phyloP scores from a whole-genome alignment of 1,140 invertebrate genomes.

The Saccostrea glomerata region DNA sequence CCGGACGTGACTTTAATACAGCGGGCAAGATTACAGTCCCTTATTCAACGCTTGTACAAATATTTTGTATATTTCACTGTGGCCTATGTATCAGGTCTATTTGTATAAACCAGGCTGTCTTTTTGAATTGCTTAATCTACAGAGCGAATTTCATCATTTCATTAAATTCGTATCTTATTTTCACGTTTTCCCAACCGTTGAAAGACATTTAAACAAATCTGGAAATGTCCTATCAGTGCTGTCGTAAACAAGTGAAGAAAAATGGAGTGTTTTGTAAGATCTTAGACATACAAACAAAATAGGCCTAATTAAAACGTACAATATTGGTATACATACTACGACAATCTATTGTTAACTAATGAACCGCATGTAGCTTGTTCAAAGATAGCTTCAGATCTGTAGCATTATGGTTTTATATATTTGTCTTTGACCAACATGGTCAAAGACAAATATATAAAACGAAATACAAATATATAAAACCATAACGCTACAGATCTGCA shows the following conservation, averaged over 20 bases:
- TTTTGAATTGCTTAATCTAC: neutral
- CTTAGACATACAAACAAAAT: too few species aligned
- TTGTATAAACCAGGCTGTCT: neutral
- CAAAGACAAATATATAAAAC: too few species aligned
- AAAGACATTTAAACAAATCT: neutral
- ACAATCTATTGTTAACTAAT: too few species aligned
- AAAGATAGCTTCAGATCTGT: too few species aligned
- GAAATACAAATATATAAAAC: too few species aligned
- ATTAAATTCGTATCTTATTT: neutral
- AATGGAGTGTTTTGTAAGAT: too few species aligned
- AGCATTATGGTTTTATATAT: too few species aligned
- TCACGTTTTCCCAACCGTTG: neutral
- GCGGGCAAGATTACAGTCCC: neutral
- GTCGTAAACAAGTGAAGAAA: neutral
- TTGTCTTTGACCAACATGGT: too few species aligned
- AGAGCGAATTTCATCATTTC: neutral
- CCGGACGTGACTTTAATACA: neutral
- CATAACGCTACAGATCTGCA: too few species aligned
- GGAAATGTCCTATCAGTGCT: neutral
- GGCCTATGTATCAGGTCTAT: neutral
- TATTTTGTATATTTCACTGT: neutral
- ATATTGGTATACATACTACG: too few species aligned
- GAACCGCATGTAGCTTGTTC: too few species aligned
- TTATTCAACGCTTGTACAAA: neutral
- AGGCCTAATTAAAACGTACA: too few species aligned